Percentiles rank a stretch among this genome's conserved stretches.
These are phyloP conservation scores for Gasteruption jaculator DNA, from an alignment of 2,888 invertebrate species.

Conservation along the genomic window DNA sequence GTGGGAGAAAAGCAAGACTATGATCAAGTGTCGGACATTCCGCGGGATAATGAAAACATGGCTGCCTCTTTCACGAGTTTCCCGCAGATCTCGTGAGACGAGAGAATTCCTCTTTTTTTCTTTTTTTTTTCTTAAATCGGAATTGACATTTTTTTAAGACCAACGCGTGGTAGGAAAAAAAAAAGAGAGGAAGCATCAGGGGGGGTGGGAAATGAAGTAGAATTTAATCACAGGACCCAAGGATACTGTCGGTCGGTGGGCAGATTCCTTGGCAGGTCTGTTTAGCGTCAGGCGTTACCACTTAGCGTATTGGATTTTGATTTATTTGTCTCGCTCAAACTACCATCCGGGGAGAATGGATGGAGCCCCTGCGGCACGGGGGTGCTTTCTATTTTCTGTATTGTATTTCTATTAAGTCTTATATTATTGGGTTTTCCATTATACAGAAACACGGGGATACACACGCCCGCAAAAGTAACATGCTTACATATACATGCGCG, in stretches of 20 bases:
- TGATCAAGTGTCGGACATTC: slow-evolving; percentile 47
- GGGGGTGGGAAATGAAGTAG: slow-evolving; percentile 49
- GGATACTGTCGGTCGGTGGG: slow-evolving; percentile 11
- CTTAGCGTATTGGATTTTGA: slow-evolving; percentile 53
- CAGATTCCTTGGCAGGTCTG: slow-evolving; percentile 32
- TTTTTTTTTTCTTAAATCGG: too few species aligned
- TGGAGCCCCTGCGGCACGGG: too few species aligned
- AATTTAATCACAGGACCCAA: slow-evolving; percentile 42
- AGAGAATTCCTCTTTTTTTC: too few species aligned
- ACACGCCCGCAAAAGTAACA: too few species aligned
- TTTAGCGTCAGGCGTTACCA: slow-evolving; percentile 50
- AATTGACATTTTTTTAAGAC: too few species aligned
- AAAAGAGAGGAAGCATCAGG: too few species aligned
- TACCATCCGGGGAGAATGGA: slow-evolving; percentile 44
- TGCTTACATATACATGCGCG: too few species aligned
- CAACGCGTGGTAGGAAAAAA: too few species aligned
- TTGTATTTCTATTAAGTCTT: slow-evolving; percentile 48
- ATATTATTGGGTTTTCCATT: too few species aligned
- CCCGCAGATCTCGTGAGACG: background rate
- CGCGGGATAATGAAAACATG: slow-evolving; percentile 47
- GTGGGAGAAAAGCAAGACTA: slow-evolving; percentile 27
- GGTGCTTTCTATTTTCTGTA: too few species aligned
- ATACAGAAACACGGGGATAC: too few species aligned
- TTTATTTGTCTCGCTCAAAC: slow-evolving; percentile 48
- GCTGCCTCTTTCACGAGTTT: slow-evolving; percentile 32